A percentile compares a stretch with the other conserved stretches of the same genome.
Evolutionary conservation across 64 coral and sea anemone species (phyloP).

Genomic region (Montipora efflorescens): DNA sequence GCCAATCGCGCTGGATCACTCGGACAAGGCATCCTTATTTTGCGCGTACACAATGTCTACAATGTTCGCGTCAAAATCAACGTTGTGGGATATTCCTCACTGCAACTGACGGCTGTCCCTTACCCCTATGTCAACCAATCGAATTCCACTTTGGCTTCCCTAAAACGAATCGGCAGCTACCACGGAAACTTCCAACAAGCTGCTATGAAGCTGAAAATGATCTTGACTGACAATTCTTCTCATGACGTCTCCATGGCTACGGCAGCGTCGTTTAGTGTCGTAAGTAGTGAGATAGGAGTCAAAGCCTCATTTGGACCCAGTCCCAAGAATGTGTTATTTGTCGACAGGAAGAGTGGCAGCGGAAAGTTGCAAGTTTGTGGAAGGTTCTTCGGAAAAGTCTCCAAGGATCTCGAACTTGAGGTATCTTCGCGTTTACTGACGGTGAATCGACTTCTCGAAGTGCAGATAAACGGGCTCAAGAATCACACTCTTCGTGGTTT

Average conservation of each 20-base stretch:
- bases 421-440: constrained; percentile 34
- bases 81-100: constrained; percentile 43
- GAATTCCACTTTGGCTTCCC: constrained; percentile 10
- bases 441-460: neutral
- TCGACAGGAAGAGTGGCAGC: neutral
- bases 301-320: constrained; percentile 18
- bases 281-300: constrained; percentile 48
- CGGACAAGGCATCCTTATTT: constrained; percentile 61
- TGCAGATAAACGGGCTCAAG: constrained; percentile 1
- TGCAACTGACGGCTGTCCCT: constrained; percentile 32
- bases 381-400: constrained; percentile 32
- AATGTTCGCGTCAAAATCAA: constrained; percentile 44
- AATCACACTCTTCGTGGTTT: constrained; percentile 56
- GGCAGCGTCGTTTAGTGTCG: constrained; percentile 48
- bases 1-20: constrained; percentile 51
- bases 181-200: constrained; percentile 53
- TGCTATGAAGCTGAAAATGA: constrained; percentile 12
- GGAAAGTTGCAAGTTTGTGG: constrained; percentile 28
- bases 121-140: constrained; percentile 6
- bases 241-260: constrained; percentile 43
- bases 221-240: constrained; percentile 54
- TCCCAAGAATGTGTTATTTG: constrained; percentile 18
- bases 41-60: constrained; percentile 64
- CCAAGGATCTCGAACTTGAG: constrained; percentile 8
- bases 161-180: constrained; percentile 48